These are phyloP conservation scores for Noctua comes DNA, from an alignment of 2,888 invertebrate genomes.

Conservation along the genomic window DNA sequence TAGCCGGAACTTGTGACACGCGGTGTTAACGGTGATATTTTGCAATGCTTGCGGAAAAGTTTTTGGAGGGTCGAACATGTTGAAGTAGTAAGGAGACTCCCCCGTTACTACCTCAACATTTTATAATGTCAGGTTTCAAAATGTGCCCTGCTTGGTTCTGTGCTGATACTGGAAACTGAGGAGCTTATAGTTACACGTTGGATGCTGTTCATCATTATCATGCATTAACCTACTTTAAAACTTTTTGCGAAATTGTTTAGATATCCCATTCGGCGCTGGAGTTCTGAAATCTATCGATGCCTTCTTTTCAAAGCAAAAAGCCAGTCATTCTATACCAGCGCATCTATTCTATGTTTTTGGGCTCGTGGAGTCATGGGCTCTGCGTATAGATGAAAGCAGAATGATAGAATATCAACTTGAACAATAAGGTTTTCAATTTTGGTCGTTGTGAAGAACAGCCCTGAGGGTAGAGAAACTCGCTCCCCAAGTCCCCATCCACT, in stretches of 20 bases:
- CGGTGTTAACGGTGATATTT: constrained; percentile 23
- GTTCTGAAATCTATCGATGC: neutral
- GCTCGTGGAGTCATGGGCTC: neutral
- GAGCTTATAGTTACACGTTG: neutral
- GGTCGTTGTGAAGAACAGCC: neutral
- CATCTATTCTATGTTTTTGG: neutral
- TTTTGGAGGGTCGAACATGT: neutral
- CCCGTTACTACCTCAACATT: neutral
- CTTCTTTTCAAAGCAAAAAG: neutral
- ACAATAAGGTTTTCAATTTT: neutral
- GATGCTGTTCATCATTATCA: neutral
- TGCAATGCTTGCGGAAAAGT: constrained; percentile 4
- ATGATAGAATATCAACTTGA: neutral
- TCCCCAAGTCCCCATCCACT: constrained; percentile 1
- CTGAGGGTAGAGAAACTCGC: neutral
- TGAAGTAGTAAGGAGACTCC: neutral
- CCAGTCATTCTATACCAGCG: neutral
- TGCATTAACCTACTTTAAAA: neutral
- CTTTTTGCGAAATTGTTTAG: neutral
- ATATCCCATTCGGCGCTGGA: neutral
- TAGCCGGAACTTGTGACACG: neutral
- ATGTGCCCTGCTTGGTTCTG: no score
- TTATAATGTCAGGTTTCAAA: neutral
- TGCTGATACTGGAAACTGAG: neutral
- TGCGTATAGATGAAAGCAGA: neutral